phyloP scores from a whole-genome alignment of 2,113 vertebrate species.

The Pagrus major region DNA sequence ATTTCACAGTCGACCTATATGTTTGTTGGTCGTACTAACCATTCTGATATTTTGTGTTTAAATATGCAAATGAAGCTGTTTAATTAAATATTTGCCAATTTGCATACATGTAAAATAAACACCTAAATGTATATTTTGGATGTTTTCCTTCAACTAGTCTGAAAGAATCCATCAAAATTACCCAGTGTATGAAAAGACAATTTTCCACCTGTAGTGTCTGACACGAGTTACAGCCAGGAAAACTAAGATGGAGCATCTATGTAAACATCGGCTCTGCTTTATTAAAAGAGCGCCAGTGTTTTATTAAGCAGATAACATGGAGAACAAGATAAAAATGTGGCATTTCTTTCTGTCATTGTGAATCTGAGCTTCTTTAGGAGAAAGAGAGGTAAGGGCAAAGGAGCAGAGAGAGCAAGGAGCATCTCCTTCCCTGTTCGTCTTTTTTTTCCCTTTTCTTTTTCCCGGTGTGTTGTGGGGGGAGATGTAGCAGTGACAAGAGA shows the following conservation, averaged over 20 bases:
- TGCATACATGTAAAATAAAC: no score
- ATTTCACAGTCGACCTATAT: no score
- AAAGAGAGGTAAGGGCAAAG: slow-evolving; percentile 32
- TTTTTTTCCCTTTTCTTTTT: not conserved
- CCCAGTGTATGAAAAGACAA: no score
- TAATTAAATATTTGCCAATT: no score
- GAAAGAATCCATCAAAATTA: no score
- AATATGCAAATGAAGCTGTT: no score
- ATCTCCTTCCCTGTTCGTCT: slow-evolving; percentile 13
- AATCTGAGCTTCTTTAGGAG: not conserved
- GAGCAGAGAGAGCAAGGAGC: slow-evolving; percentile 1
- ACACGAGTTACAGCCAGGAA: slow-evolving; percentile 18
- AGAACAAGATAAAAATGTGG: slow-evolving; percentile 31
- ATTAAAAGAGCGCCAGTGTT: slow-evolving; percentile 47
- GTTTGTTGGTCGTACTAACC: no score
- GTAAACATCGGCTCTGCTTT: slow-evolving; percentile 44
- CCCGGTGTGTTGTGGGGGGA: slow-evolving; percentile 27
- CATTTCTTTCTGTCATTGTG: not conserved
- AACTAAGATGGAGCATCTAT: slow-evolving; percentile 10
- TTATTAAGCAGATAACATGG: slow-evolving; percentile 68
- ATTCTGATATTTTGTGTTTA: no score
- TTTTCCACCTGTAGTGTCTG: no score
- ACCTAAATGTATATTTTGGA: no score
- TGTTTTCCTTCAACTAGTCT: no score
- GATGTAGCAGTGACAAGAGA: slow-evolving; percentile 74